Evolutionary conservation across 2,888 invertebrate species (phyloP).

Genomic region (Harpalus rubripes): DNA sequence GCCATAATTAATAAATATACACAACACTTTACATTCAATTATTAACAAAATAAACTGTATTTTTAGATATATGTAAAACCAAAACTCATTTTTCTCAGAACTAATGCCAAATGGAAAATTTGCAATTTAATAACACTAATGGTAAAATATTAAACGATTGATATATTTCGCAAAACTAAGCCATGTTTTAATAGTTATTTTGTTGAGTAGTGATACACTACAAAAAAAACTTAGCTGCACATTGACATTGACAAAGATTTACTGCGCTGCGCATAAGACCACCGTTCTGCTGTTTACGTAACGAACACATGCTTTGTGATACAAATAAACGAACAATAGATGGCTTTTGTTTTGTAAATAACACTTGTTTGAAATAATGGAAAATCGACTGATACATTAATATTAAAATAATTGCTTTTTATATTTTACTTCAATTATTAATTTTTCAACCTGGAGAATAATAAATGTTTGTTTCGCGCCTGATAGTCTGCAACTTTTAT

Average conservation of each 20-base stretch:
- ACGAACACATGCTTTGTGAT: neutral
- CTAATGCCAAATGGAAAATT: slow-evolving; percentile 13
- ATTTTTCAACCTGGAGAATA: too few relatives aligned
- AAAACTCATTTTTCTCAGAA: slow-evolving; percentile 38
- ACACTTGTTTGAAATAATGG: slow-evolving; percentile 24
- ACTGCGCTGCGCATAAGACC: slow-evolving; percentile 4
- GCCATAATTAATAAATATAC: slow-evolving; percentile 62
- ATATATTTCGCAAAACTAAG: slow-evolving; percentile 19
- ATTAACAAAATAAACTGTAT: slow-evolving; percentile 39
- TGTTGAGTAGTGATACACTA: slow-evolving; percentile 55
- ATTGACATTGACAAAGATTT: slow-evolving; percentile 5
- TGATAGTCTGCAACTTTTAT: neutral
- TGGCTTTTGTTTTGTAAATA: slow-evolving; percentile 27
- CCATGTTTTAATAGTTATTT: slow-evolving; percentile 52
- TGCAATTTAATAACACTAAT: slow-evolving; percentile 41
- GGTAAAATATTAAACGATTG: slow-evolving; percentile 43
- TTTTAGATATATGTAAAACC: slow-evolving; percentile 19
- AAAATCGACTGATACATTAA: neutral
- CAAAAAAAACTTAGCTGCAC: slow-evolving; percentile 44
- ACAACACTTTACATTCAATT: slow-evolving; percentile 20
- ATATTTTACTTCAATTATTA: too few relatives aligned
- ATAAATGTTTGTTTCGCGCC: too few relatives aligned
- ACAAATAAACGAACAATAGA: neutral
- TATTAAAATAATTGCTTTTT: neutral
- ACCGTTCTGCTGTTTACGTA: neutral